These are phyloP conservation scores for Calephelis virginiensis DNA, from an alignment of 1,140 invertebrate genomes.

Conservation along the genomic window DNA sequence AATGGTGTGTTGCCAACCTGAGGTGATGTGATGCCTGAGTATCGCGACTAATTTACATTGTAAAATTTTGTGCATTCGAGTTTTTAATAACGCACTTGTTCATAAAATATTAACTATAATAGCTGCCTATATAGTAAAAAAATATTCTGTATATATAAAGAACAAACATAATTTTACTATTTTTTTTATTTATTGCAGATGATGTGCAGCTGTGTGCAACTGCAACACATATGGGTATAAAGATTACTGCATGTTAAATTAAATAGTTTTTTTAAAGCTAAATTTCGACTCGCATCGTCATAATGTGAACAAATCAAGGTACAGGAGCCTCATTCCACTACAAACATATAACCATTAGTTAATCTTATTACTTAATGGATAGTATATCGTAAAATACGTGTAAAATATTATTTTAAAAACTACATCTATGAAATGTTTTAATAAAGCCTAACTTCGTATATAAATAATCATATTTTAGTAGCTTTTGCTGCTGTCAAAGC, in stretches of 20 bases:
- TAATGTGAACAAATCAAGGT: conserved; percentile 4
- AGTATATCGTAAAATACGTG: conserved; percentile 2
- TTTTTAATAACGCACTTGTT: too few relatives aligned
- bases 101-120: too few relatives aligned
- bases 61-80: too few relatives aligned
- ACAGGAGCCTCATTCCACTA: conserved; percentile 12
- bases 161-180: too few relatives aligned
- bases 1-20: too few relatives aligned
- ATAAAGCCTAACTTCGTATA: not conserved
- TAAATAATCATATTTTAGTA: too few relatives aligned
- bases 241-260: conserved; percentile 66
- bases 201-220: conserved; percentile 70
- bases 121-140: too few relatives aligned
- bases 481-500: too few relatives aligned
- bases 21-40: too few relatives aligned
- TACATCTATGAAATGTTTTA: not conserved
- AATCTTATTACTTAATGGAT: conserved; percentile 12
- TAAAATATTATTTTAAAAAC: conserved; percentile 2
- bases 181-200: conserved; percentile 33
- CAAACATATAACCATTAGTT: conserved; percentile 6
- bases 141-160: too few relatives aligned
- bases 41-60: too few relatives aligned
- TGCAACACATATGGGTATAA: conserved; percentile 64
- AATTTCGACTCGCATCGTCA: conserved; percentile 47
- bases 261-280: conserved; percentile 59